Percentiles rank a stretch among this genome's conserved stretches.
These are phyloP conservation scores for Pipistrellus pipistrellus DNA, from an alignment of 2,797 vertebrate genomes.

Conservation along the genomic window DNA sequence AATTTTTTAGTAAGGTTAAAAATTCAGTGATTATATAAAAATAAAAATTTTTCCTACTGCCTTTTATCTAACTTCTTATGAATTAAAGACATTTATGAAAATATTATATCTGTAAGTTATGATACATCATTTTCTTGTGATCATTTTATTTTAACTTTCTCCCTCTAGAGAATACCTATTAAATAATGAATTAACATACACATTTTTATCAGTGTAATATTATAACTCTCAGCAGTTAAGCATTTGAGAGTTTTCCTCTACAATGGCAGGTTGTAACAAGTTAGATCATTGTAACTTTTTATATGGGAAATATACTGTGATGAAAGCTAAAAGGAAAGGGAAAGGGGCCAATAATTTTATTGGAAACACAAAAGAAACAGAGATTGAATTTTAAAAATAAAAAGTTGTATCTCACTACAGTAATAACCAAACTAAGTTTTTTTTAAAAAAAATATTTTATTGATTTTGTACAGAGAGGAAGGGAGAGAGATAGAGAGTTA, in stretches of 20 bases:
- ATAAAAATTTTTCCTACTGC: neutral
- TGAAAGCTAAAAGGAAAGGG: neutral
- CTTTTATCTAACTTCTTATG: neutral
- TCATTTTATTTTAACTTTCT: neutral
- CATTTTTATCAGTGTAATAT: neutral
- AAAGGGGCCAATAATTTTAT: neutral
- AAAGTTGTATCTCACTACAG: neutral
- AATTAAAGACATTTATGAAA: neutral
- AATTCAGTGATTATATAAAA: neutral
- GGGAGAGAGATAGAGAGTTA: too few species aligned
- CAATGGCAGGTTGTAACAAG: neutral
- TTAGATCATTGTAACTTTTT: neutral
- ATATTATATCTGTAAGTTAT: neutral
- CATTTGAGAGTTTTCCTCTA: neutral
- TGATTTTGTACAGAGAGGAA: too few species aligned
- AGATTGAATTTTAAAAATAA: neutral
- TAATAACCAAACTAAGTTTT: neutral
- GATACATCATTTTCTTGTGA: neutral
- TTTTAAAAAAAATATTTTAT: too few species aligned
- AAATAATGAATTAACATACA: neutral
- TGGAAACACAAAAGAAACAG: neutral
- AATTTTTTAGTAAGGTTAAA: neutral
- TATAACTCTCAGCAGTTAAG: neutral
- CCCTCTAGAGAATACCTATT: neutral
- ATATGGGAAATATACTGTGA: neutral